Evolutionary conservation across 64 coral and sea anemone genomes (phyloP).

Genomic region (Astreopora myriophthalma): DNA sequence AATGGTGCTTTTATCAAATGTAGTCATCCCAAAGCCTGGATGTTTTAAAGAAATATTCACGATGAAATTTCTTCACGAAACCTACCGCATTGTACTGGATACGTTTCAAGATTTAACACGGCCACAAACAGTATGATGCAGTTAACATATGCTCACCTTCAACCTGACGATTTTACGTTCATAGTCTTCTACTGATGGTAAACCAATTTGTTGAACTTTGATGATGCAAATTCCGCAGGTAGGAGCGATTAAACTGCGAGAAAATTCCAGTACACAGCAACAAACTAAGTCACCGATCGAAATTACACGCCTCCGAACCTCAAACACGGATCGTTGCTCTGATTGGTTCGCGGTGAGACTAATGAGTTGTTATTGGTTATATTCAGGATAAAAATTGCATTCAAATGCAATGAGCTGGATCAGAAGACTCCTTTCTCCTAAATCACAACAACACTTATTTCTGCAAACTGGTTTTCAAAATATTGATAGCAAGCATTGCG

Average conservation of each 20-base stretch:
- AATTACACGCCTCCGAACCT: background rate
- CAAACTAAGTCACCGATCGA: background rate
- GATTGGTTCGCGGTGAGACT: background rate
- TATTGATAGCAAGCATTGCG: too few relatives aligned
- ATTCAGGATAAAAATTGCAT: constrained; percentile 3
- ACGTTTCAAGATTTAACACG: background rate
- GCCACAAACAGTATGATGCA: background rate
- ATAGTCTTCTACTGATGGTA: background rate
- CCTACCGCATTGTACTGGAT: too few relatives aligned
- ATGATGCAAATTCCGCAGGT: too few relatives aligned
- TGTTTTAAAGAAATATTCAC: background rate
- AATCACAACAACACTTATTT: background rate
- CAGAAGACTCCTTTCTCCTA: background rate
- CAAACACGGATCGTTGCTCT: background rate
- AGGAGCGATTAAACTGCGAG: background rate
- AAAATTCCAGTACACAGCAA: constrained; percentile 14
- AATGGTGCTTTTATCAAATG: background rate
- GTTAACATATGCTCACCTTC: background rate
- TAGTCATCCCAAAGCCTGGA: background rate
- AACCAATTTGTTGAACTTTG: background rate
- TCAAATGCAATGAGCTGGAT: background rate
- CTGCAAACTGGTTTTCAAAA: background rate
- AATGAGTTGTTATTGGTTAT: constrained; percentile 20
- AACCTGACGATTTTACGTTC: background rate
- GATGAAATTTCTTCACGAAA: background rate